phyloP scores from a whole-genome alignment of 2,888 invertebrate species.

The Taenaris catops region DNA sequence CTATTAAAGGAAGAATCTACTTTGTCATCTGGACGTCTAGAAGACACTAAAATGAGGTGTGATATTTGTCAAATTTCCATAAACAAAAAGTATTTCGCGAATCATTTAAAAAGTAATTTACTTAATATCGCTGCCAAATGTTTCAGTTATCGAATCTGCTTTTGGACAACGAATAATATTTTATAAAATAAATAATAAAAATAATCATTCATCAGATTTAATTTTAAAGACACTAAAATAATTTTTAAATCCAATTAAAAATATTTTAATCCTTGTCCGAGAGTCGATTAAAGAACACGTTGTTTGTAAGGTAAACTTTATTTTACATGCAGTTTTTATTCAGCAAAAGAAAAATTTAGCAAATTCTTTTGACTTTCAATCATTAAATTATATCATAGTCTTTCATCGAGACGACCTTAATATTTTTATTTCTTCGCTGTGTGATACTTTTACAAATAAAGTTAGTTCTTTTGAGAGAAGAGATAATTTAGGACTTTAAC shows the following conservation, averaged over 20 bases:
- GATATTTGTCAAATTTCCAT: slow-evolving; percentile 12
- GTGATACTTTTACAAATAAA: slow-evolving; percentile 17
- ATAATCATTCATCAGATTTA: background rate
- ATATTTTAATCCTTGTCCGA: slow-evolving; percentile 9
- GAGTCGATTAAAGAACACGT: slow-evolving; percentile 13
- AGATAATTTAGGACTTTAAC: slow-evolving; percentile 27
- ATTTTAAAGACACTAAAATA: background rate
- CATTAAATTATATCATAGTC: slow-evolving; percentile 20
- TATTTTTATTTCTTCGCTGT: slow-evolving; percentile 5
- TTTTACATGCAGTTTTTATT: slow-evolving; percentile 23
- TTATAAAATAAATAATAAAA: slow-evolving; percentile 9
- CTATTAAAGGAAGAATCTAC: background rate
- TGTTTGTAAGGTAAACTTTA: slow-evolving; percentile 22
- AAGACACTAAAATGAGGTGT: slow-evolving; percentile 3
- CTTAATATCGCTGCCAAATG: slow-evolving; percentile 20
- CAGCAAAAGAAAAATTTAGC: slow-evolving; percentile 21
- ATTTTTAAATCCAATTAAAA: background rate
- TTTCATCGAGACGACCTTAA: slow-evolving; percentile 19
- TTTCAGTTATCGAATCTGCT: slow-evolving; percentile 19
- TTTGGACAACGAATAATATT: slow-evolving; percentile 14
- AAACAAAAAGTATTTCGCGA: slow-evolving; percentile 14
- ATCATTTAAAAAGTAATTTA: slow-evolving; percentile 19
- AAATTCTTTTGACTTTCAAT: slow-evolving; percentile 26
- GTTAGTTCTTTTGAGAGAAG: slow-evolving; percentile 27
- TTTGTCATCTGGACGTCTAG: background rate